Percentiles rank a stretch among this genome's conserved stretches.
phyloP scores from a whole-genome alignment of 2,113 vertebrate genomes.

The Sebastes schlegelii region DNA sequence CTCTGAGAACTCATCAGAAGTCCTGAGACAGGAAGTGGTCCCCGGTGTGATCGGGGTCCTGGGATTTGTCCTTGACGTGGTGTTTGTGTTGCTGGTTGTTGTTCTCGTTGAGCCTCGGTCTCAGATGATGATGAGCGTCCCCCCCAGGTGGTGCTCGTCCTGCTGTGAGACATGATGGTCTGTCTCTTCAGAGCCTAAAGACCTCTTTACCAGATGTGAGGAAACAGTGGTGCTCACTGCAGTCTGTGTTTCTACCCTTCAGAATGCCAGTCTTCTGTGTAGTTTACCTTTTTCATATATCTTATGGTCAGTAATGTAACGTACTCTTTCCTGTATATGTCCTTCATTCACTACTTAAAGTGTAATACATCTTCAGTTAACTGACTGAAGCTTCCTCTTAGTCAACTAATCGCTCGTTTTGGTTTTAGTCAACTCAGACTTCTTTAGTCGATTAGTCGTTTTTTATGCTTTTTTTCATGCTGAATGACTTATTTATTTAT shows the following conservation, averaged over 20 bases:
- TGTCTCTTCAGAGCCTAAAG: conserved; percentile 17
- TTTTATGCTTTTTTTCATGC: too few relatives aligned
- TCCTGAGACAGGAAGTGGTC: conserved; percentile 10
- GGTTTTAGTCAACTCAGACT: too few relatives aligned
- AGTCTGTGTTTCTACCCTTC: background rate
- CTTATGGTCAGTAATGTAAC: too few relatives aligned
- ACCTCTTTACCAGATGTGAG: conserved; percentile 36
- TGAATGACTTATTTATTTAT: too few relatives aligned
- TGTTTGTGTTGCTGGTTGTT: conserved; percentile 57
- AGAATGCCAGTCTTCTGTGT: background rate
- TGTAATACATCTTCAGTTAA: background rate
- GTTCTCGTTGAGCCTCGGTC: conserved; percentile 16
- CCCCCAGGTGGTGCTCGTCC: conserved; percentile 46
- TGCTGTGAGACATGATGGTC: conserved; percentile 40
- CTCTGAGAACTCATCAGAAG: conserved; percentile 35
- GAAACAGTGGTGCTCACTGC: background rate
- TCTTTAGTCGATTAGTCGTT: too few relatives aligned
- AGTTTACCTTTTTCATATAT: too few relatives aligned
- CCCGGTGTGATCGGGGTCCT: conserved; percentile 23
- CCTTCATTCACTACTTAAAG: background rate
- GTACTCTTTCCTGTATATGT: too few relatives aligned
- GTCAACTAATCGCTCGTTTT: too few relatives aligned
- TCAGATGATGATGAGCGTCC: conserved; percentile 44
- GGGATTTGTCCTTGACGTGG: conserved; percentile 44
- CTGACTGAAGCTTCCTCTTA: too few relatives aligned